These are phyloP conservation scores for Trogon surrucura DNA, from an alignment of 2,113 vertebrate genomes.

Conservation along the genomic window DNA sequence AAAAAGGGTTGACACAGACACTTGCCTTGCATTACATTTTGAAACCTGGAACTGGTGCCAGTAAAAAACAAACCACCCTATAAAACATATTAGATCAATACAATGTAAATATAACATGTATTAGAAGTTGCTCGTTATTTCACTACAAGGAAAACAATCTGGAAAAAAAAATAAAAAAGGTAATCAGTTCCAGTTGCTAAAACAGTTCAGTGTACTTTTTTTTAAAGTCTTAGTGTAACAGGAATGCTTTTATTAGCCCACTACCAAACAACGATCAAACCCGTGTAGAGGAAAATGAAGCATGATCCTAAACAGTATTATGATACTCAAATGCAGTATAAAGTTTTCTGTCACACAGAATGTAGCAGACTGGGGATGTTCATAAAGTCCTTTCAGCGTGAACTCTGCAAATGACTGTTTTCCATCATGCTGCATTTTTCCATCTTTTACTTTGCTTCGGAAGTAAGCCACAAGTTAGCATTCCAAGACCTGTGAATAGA, in stretches of 20 bases:
- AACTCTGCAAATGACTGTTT: not conserved
- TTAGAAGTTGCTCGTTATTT: constrained; percentile 20
- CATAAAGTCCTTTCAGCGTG: not conserved
- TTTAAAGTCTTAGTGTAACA: constrained; percentile 18
- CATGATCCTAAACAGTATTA: not conserved
- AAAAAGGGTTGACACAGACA: constrained; percentile 5
- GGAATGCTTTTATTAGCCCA: constrained; percentile 47
- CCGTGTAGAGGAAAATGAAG: constrained; percentile 3
- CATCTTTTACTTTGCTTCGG: not conserved
- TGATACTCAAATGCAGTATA: not conserved
- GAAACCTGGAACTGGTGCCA: constrained; percentile 37
- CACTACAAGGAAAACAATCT: constrained; percentile 30
- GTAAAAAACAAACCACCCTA: not conserved
- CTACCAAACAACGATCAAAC: constrained; percentile 48
- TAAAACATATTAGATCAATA: constrained; percentile 48
- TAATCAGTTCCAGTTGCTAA: constrained; percentile 50
- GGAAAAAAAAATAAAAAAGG: not conserved
- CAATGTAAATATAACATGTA: constrained; percentile 45
- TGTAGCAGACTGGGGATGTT: not conserved
- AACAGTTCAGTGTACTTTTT: constrained; percentile 31
- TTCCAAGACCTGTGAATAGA: constrained; percentile 3
- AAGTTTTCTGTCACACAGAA: not conserved
- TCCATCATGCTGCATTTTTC: constrained; percentile 16
- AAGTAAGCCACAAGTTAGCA: constrained; percentile 25
- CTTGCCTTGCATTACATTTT: constrained; percentile 36